Conservation (phyloP, 2,113 vertebrate species). For the Cryptotis parvus region DNA sequence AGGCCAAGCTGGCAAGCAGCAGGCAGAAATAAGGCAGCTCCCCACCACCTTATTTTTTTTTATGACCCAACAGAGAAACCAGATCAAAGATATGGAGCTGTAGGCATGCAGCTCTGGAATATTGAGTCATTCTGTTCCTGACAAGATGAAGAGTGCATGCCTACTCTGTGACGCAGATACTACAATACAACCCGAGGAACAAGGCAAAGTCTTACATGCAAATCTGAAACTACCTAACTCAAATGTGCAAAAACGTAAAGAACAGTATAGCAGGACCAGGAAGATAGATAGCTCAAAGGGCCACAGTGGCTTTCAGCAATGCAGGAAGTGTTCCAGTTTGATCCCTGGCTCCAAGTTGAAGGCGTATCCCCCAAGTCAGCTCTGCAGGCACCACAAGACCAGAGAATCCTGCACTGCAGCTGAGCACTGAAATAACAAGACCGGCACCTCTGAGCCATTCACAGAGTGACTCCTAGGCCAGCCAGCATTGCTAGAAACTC, state of each 20-base stretch:
- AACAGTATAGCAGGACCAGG: too few relatives aligned
- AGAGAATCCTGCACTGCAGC: too few relatives aligned
- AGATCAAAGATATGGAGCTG: conserved; percentile 66
- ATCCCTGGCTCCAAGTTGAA: too few relatives aligned
- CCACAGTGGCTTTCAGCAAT: too few relatives aligned
- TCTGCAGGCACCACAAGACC: too few relatives aligned
- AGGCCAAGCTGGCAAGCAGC: conserved; percentile 72
- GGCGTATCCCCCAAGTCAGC: too few relatives aligned
- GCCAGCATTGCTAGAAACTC: too few relatives aligned
- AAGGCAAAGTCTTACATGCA: background rate
- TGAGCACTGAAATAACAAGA: too few relatives aligned
- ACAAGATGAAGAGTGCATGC: background rate
- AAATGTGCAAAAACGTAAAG: background rate
- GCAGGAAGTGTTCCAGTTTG: background rate
- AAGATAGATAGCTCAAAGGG: too few relatives aligned
- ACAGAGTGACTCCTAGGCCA: too few relatives aligned
- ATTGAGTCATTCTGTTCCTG: conserved; percentile 24
- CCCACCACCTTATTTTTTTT: background rate
- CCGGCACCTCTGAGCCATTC: too few relatives aligned
- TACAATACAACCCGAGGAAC: background rate
- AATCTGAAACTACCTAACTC: background rate
- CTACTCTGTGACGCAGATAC: background rate
- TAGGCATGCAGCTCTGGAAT: background rate
- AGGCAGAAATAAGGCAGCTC: conserved; percentile 54
- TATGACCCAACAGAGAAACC: conserved; percentile 48